Evolutionary conservation across 2,113 vertebrate species (phyloP).

Genomic region (Etheostoma cragini): DNA sequence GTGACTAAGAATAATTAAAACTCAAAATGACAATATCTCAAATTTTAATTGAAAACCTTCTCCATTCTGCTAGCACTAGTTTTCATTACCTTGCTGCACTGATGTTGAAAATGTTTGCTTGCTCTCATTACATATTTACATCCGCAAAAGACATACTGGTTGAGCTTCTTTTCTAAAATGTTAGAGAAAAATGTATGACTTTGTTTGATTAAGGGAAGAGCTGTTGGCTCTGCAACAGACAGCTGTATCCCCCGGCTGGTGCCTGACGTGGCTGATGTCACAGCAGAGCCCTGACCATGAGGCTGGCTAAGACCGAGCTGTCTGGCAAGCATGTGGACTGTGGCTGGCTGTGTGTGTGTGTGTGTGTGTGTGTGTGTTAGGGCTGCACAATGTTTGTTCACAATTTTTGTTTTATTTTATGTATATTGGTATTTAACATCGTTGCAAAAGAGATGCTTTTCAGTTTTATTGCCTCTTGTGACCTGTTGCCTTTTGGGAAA

Average conservation of each 20-base stretch:
- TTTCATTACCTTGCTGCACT: background rate
- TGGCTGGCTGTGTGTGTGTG: constrained; percentile 4
- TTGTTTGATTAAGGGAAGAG: constrained; percentile 6
- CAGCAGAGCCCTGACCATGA: constrained; percentile 23
- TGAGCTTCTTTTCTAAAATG: background rate
- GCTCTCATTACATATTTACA: background rate
- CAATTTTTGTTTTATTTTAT: too few relatives aligned
- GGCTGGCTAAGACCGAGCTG: constrained; percentile 18
- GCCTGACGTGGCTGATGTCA: constrained; percentile 50
- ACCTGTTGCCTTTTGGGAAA: too few relatives aligned
- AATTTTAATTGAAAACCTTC: background rate
- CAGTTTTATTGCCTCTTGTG: too few relatives aligned
- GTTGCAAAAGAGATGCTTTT: too few relatives aligned
- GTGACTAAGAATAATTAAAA: background rate
- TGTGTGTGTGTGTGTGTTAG: too few relatives aligned
- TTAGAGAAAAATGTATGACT: background rate
- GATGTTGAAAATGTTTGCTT: background rate
- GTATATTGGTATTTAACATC: too few relatives aligned
- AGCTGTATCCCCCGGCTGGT: background rate
- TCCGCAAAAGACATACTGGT: background rate
- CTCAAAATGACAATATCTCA: constrained; percentile 11
- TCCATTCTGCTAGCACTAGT: background rate
- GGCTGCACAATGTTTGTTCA: too few relatives aligned
- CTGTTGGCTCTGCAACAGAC: constrained; percentile 17
- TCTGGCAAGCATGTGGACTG: constrained; percentile 47